phyloP scores from a whole-genome alignment of 2,113 vertebrate genomes.

The Neolamprologus sp. region DNA sequence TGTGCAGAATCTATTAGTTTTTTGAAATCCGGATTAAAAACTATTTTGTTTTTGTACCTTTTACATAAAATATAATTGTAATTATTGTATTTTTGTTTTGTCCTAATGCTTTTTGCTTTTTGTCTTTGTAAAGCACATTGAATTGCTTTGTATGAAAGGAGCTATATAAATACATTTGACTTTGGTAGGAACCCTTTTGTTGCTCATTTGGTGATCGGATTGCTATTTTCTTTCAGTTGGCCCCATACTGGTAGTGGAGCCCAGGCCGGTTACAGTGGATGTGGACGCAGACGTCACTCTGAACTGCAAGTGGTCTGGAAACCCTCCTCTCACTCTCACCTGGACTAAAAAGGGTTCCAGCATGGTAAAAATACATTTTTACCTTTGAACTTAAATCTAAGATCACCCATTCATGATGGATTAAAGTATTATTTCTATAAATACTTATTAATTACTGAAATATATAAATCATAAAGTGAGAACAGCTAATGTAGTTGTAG shows the following conservation, averaged over 20 bases:
- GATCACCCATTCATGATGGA: not conserved
- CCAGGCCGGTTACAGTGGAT: conserved; percentile 82
- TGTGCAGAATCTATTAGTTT: not conserved
- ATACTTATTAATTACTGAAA: not conserved
- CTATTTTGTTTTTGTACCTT: accelerated
- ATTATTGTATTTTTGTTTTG: not conserved
- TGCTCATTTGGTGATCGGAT: not conserved
- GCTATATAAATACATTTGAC: not conserved
- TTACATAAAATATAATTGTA: not conserved
- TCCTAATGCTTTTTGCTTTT: not conserved
- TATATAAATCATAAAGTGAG: not conserved
- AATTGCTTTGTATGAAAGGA: not conserved
- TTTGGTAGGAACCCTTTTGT: not conserved
- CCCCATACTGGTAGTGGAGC: conserved; percentile 88
- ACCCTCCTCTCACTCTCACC: conserved; percentile 91
- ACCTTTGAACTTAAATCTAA: not conserved
- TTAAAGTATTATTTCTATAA: not conserved
- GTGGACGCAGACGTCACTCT: conserved; percentile 89
- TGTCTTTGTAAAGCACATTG: not conserved
- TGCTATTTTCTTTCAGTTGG: conserved; percentile 70
- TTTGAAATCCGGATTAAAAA: accelerated
- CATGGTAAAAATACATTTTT: conserved; percentile 73
- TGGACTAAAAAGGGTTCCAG: conserved; percentile 97
- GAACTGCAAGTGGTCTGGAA: conserved; percentile 92
- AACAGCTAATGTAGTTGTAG: not conserved